These are phyloP conservation scores for Ennomos erosarius DNA, from an alignment of 2,888 invertebrate genomes.

Conservation along the genomic window DNA sequence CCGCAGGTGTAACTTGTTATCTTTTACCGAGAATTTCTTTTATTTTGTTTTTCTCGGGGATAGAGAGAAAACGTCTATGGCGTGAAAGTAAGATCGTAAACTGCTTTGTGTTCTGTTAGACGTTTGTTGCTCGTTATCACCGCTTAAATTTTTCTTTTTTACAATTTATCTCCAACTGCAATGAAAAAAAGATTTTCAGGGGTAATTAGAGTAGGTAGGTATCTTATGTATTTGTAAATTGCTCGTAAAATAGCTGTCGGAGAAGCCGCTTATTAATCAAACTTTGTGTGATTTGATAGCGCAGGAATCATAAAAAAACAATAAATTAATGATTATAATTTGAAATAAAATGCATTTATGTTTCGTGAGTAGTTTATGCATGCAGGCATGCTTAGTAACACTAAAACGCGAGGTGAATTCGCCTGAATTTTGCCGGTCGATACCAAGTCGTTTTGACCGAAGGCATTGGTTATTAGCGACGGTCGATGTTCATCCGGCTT, in stretches of 20 bases:
- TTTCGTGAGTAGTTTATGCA: slow-evolving; percentile 33
- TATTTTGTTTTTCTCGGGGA: slow-evolving; percentile 60
- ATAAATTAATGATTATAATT: slow-evolving; percentile 5
- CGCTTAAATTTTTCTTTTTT: slow-evolving; percentile 21
- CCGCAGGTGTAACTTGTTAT: slow-evolving; percentile 81
- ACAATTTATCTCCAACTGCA: not conserved
- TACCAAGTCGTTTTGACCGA: slow-evolving; percentile 34
- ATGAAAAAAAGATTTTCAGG: slow-evolving; percentile 1
- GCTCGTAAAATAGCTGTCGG: slow-evolving; percentile 12
- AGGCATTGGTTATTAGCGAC: slow-evolving; percentile 59
- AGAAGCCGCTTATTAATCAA: slow-evolving; percentile 6
- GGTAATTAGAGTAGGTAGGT: not conserved
- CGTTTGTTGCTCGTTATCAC: slow-evolving; percentile 44
- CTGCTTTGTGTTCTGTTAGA: slow-evolving; percentile 47
- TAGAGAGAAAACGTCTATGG: slow-evolving; percentile 57
- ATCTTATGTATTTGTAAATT: slow-evolving; percentile 9
- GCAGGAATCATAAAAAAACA: slow-evolving; percentile 17
- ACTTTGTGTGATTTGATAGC: slow-evolving; percentile 14
- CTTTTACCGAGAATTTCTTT: slow-evolving; percentile 70
- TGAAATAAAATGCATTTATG: slow-evolving; percentile 29
- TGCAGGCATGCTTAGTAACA: slow-evolving; percentile 42
- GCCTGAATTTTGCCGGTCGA: slow-evolving; percentile 40
- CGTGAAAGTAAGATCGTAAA: slow-evolving; percentile 59
- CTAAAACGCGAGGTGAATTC: slow-evolving; percentile 41
- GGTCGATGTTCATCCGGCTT: slow-evolving; percentile 71